A percentile compares a stretch with the other conserved stretches of the same genome.
Evolutionary conservation across 2,113 vertebrate species (phyloP).

Genomic region (Phrynosoma blainvillii): DNA sequence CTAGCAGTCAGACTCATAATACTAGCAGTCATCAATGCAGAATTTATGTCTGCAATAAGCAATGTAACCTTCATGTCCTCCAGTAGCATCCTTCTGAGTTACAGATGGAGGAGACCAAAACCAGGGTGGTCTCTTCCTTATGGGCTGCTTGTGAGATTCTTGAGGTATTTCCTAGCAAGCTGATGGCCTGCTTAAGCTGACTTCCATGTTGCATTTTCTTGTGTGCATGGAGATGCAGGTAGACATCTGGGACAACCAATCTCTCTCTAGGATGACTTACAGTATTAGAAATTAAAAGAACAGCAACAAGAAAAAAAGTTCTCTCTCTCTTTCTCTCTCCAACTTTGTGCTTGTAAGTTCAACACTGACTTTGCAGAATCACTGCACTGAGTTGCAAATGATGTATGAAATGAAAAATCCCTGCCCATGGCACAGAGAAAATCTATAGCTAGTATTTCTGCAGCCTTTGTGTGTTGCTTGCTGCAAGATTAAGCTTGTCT

Average conservation of each 20-base stretch:
- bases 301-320: neutral
- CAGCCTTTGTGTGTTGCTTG: constrained; percentile 37
- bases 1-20: too few species aligned
- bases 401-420: constrained; percentile 65
- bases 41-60: neutral
- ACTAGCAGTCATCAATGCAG: too few species aligned
- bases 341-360: constrained; percentile 38
- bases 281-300: constrained; percentile 18
- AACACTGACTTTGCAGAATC: constrained; percentile 50
- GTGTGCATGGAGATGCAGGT: neutral
- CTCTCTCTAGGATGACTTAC: neutral
- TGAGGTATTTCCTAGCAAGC: neutral
- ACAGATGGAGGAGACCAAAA: neutral
- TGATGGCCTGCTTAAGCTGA: neutral
- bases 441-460: constrained; percentile 45
- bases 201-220: neutral
- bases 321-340: neutral
- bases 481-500: constrained; percentile 39
- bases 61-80: neutral
- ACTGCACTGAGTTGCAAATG: constrained; percentile 60
- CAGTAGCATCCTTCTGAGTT: neutral
- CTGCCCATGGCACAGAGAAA: constrained; percentile 37
- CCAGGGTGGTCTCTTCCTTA: neutral
- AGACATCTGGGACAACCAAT: neutral
- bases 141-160: neutral